Conservation (phyloP, 2,797 vertebrate species). For the Gymnopithys bicolor region DNA sequence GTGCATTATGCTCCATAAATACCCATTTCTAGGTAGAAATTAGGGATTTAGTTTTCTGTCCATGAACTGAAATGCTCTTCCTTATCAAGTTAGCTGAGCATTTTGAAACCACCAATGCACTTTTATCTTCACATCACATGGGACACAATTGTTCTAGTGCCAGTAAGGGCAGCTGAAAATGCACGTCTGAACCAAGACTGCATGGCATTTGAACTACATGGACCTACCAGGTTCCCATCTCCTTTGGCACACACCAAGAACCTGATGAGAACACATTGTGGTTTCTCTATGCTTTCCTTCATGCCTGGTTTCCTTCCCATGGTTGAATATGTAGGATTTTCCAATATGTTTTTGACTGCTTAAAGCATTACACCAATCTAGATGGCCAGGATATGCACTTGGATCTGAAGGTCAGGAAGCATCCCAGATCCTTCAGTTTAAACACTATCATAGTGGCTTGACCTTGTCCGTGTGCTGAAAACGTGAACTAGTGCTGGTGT, state of each 20-base stretch:
- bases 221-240: neutral
- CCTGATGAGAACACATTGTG: neutral
- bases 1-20: neutral
- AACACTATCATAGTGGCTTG: neutral
- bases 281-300: neutral
- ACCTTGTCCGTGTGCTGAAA: neutral
- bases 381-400: neutral
- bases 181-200: neutral
- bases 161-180: neutral
- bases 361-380: neutral
- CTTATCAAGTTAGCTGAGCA: neutral
- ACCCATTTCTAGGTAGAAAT: neutral
- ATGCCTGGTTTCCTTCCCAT: neutral
- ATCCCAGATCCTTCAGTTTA: neutral
- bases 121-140: neutral
- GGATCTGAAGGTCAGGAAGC: neutral
- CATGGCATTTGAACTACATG: neutral
- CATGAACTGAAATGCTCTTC: neutral
- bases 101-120: neutral
- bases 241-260: neutral
- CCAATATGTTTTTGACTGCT: neutral
- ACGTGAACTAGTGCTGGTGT: rapidly evolving
- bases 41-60: neutral
- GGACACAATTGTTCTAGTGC: neutral
- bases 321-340: neutral